Base-by-base conservation (phyloP, 2,888 invertebrate species). In the Megalurothrips usitatus region DNA sequence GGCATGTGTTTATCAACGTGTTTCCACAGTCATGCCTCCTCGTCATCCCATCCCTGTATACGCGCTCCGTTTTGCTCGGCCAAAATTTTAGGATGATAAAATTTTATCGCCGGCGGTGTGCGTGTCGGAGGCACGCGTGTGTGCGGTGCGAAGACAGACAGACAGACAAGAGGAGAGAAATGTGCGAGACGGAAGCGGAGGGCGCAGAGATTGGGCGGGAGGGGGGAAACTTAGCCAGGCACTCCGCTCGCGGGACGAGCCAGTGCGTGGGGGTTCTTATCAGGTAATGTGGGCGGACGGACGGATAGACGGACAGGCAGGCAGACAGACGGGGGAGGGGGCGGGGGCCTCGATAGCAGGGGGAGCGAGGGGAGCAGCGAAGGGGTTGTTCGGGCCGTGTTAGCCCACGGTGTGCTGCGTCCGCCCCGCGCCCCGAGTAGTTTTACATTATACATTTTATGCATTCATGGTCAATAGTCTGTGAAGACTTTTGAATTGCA, bases 361-460 rank as follows among this genome's bases (percentile, higher is more conserved):
- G 34, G 34, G 34, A 6, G 34, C 3, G 34, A 6, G 34, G 2
- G 6, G 34, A 43, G n/a, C n/a, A n/a, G n/a, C 34, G 34, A 43
- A 43, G 34, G 34, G 34, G 34, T 43, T 43, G 34, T 43, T 43
- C 34, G 34, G 34, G 2, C 34, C 34, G 34, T 43, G 2, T 43
- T 43, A 43, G 34, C 34, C 34, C 6, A 43, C 34, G 34, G 34
- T 43, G 34, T 43, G 34, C 34, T 43, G 34, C 3, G 34, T 43
- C 34, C 34, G 34, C 34, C 34, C 6, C 34, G n/a, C 23, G 26
- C 26, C 23, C 11, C 68, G 26, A 75, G 68, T 75, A 75, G 68
- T 75, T 75, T 26, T 23, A 26, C 68, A 75, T 75, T 75, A 75
- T 75, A 26, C 68, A 75, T 75, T 75, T 75, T 75, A 75, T 58